A percentile compares a stretch with the other conserved stretches of the same genome.
These are phyloP conservation scores for roundworm (Caenorhabditis elegans) DNA, from an alignment of 1,140 invertebrate species.

Conservation along the genomic window WBcel235 BX284603.4:6496501-6497000, in stretches of 20 bases:
- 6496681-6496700: too few relatives aligned
- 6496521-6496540: conserved; percentile 41
- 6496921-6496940: conserved; percentile 36
- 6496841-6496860: conserved; percentile 17
- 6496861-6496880: conserved; percentile 42
- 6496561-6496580: conserved; percentile 41
- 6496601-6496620: conserved; percentile 40
- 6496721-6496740: too few relatives aligned
- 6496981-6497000: not conserved
- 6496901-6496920: too few relatives aligned
- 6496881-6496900: too few relatives aligned
- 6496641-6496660: conserved; percentile 33
- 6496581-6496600: conserved; percentile 43
- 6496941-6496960: not conserved
- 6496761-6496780: conserved; percentile 39
- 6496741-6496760: conserved; percentile 39
- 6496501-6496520: conserved; percentile 31
- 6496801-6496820: conserved; percentile 33
- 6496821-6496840: conserved; percentile 31
- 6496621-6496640: conserved; percentile 44
- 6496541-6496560: conserved; percentile 34
- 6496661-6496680: too few relatives aligned
- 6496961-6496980: not conserved
- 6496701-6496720: too few relatives aligned
- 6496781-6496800: conserved; percentile 37